These are phyloP conservation scores for Lamellibrachia columna DNA, from an alignment of 2,888 invertebrate genomes.

Conservation along the genomic window DNA sequence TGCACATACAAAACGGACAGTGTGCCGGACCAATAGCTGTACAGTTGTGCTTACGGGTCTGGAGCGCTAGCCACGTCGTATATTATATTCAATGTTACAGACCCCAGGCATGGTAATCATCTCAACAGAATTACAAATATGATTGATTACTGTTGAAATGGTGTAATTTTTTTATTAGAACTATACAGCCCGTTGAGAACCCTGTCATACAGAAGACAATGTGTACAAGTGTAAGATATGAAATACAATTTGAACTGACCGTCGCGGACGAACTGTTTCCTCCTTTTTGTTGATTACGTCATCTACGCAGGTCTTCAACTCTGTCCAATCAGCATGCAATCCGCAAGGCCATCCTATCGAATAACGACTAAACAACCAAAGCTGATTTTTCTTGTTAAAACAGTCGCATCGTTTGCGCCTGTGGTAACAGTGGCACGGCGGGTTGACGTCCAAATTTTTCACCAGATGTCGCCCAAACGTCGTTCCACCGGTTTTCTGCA, in stretches of 20 bases:
- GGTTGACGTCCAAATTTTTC: slow-evolving; percentile 89
- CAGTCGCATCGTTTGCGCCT: slow-evolving; percentile 79
- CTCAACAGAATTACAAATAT: no score
- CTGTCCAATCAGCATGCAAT: slow-evolving; percentile 97
- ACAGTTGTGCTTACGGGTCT: no score
- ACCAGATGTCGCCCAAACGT: slow-evolving; percentile 95
- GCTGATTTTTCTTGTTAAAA: slow-evolving; percentile 37
- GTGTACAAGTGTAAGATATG: not conserved
- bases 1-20: no score
- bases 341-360: slow-evolving; percentile 77
- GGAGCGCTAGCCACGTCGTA: no score
- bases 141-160: no score
- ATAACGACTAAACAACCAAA: slow-evolving; percentile 87
- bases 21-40: no score
- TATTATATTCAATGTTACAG: no score
- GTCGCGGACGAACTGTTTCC: not conserved
- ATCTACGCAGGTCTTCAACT: slow-evolving; percentile 75
- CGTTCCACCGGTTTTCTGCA: slow-evolving; percentile 99
- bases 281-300: slow-evolving; percentile 90
- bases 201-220: not conserved
- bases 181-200: no score
- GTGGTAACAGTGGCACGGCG: slow-evolving; percentile 92
- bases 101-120: no score
- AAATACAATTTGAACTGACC: not conserved
- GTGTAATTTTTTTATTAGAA: no score